phyloP scores from a whole-genome alignment of 2,797 vertebrate species.

The Eutrigla gurnardus region DNA sequence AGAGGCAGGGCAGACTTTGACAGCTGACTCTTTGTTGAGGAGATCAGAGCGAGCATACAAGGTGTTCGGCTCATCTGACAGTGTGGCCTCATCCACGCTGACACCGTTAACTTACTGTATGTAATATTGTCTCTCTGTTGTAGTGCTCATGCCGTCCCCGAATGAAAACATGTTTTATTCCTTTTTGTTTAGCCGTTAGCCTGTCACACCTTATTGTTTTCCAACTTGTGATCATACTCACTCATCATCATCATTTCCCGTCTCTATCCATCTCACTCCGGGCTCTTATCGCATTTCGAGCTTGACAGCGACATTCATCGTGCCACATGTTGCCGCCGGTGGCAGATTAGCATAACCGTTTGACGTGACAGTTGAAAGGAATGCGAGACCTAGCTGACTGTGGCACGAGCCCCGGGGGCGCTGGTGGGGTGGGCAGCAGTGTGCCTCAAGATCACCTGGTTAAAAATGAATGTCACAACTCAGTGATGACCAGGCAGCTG shows the following conservation, averaged over 20 bases:
- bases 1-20: too few relatives aligned
- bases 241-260: conserved; percentile 25
- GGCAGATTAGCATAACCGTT: conserved; percentile 53
- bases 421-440: not conserved
- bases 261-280: conserved; percentile 40
- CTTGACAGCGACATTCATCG: conserved; percentile 53
- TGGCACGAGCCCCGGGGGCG: conserved; percentile 7
- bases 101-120: not conserved
- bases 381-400: conserved; percentile 38
- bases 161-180: conserved; percentile 11
- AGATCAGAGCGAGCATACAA: too few relatives aligned
- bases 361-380: conserved; percentile 53
- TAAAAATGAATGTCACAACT: conserved; percentile 67
- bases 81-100: too few relatives aligned
- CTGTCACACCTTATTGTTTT: conserved; percentile 17
- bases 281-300: conserved; percentile 43
- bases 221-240: conserved; percentile 8
- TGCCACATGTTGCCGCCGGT: conserved; percentile 36
- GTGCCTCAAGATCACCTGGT: conserved; percentile 49
- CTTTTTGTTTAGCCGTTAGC: conserved; percentile 15
- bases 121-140: not conserved
- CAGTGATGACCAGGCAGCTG: conserved; percentile 46
- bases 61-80: too few relatives aligned
- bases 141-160: not conserved
- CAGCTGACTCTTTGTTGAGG: too few relatives aligned